Conservation (phyloP, 2,888 invertebrate species). For the Dioctria rufipes region DNA sequence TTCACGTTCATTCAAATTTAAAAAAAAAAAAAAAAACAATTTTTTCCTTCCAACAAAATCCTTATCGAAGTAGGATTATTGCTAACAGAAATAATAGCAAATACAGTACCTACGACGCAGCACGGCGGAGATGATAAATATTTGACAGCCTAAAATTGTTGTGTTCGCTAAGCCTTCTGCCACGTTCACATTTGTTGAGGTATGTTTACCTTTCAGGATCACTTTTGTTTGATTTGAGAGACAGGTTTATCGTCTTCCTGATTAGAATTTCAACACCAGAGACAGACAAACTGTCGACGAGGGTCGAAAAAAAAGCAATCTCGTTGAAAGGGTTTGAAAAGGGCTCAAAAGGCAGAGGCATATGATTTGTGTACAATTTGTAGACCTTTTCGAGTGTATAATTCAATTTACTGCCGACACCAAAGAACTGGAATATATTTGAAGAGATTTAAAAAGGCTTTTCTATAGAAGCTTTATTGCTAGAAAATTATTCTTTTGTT, state of each 20-base stretch:
- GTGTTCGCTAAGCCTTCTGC: background rate
- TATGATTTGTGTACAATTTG: constrained; percentile 52
- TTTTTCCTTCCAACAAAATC: constrained; percentile 11
- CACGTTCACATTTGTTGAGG: background rate
- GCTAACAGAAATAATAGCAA: constrained; percentile 14
- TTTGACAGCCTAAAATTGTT: constrained; percentile 37
- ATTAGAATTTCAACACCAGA: constrained; percentile 45
- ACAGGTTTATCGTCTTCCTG: constrained; percentile 39
- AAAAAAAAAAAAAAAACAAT: too few species aligned
- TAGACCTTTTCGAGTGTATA: constrained; percentile 48
- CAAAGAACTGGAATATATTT: constrained; percentile 18
- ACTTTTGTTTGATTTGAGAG: constrained; percentile 11
- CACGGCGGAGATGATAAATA: constrained; percentile 32
- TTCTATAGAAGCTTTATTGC: constrained; percentile 13
- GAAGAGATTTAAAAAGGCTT: constrained; percentile 20
- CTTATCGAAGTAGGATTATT: constrained; percentile 23
- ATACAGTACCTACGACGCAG: background rate
- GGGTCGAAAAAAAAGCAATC: constrained; percentile 42
- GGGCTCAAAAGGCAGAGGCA: constrained; percentile 38
- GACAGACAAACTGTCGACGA: constrained; percentile 29
- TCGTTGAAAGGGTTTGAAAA: constrained; percentile 49
- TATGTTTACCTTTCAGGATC: constrained; percentile 32
- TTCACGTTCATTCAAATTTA: constrained; percentile 27
- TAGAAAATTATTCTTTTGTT: constrained; percentile 47
- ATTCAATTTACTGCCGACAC: constrained; percentile 41